Evolutionary conservation across 2,113 vertebrate genomes (phyloP), one percentile per base, ranked within the genome.

Genomic region (Cheilinus undulatus): DNA sequence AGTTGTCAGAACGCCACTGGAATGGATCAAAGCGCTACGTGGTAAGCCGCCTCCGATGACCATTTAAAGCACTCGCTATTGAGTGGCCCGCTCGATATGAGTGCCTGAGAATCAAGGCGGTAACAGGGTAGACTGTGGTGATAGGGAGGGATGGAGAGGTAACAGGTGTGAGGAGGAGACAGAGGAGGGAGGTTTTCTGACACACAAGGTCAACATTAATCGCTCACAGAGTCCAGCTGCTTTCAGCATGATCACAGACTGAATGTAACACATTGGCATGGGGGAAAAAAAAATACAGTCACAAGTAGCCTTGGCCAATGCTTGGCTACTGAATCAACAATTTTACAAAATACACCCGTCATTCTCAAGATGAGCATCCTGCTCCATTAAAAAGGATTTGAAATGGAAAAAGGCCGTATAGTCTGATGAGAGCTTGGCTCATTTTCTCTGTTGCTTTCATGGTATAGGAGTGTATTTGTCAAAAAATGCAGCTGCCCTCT

Each of bases 21-120:
- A 70, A 60, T 23, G 54, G 78, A 86, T 84, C 48, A 84, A 79
- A 78, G 59, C 20, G 0, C 19, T 30, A 14, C 50, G 60, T 34
- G 61, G 52, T 70, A 81, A 81, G 74, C 62, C 17, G 14, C 34
- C 73, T 48, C 58, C 27, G 19, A 74, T 76, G 70, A 69, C 77
- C 58, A 54, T 83, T 83, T 72, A 58, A 76, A 83, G 76, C 50
- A 43, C 52, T 65, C 13, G 20, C 27, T 28, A 59, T 3, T 9
- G 48, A 72, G 43, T 13, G 4, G 69, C 65, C 42, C 36, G 27
- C 49, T 76, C 32, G 19, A 43, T 66, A 30, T 57, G 48, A 82
- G 59, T 30, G 69, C 57, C 71, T 61, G 54, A 23, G 32, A 61
- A 80, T 78, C 40, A 58, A 78, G 70, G 59, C 54, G 28, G 61